A percentile compares a stretch with the other conserved stretches of the same genome.
These are phyloP conservation scores for Pomacea canaliculata DNA, from an alignment of 2,888 invertebrate species.

Conservation along the genomic window DNA sequence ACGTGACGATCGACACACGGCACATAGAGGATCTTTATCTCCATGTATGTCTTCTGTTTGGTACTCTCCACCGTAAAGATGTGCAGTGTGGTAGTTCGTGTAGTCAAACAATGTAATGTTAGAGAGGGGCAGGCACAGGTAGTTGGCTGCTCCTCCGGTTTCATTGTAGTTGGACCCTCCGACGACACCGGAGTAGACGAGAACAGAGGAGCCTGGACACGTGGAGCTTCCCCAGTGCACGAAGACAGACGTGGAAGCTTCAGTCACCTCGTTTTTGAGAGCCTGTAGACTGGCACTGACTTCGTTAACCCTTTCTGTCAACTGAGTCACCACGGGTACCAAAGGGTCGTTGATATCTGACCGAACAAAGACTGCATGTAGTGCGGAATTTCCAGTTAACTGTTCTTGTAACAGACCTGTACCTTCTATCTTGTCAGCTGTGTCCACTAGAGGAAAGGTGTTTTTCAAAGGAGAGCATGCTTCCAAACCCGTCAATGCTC, in stretches of 20 bases:
- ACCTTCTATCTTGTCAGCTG: no score
- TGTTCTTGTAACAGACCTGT: no score
- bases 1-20: conserved; percentile 14
- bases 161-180: conserved; percentile 10
- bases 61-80: conserved; percentile 15
- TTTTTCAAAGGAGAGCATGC: no score
- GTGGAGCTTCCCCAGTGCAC: conserved; percentile 21
- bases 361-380: background rate
- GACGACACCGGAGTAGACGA: conserved; percentile 12
- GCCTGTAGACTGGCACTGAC: background rate
- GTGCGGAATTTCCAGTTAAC: no score
- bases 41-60: conserved; percentile 1
- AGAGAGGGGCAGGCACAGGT: conserved; percentile 12
- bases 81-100: background rate
- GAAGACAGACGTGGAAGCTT: conserved; percentile 11
- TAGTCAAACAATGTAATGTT: background rate
- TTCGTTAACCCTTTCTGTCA: background rate
- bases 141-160: conserved; percentile 1
- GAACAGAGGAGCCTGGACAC: background rate
- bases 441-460: no score
- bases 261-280: background rate
- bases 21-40: conserved; percentile 17
- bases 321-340: background rate
- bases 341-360: background rate
- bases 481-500: no score